Conservation (phyloP, 2,797 vertebrate species). For the Amniataba percoides region DNA sequence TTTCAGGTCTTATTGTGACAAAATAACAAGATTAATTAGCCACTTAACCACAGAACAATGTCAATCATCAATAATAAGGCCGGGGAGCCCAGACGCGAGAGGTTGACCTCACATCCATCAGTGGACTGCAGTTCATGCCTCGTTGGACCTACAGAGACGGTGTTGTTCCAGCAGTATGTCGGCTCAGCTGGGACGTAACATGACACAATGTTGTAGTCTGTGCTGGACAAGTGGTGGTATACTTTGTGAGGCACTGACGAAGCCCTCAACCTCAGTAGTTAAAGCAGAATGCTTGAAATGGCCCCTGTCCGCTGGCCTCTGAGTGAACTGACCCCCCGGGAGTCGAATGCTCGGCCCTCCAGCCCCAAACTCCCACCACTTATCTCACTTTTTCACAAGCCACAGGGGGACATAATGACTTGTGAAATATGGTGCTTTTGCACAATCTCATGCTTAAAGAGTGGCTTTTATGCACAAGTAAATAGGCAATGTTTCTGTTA, state of each 20-base stretch:
- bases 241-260: constrained; percentile 42
- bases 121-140: constrained; percentile 46
- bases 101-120: constrained; percentile 56
- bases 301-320: constrained; percentile 76
- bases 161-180: constrained; percentile 67
- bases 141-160: constrained; percentile 58
- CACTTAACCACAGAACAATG: constrained; percentile 1
- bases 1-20: not conserved
- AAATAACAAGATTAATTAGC: constrained; percentile 5
- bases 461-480: constrained; percentile 36
- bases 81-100: constrained; percentile 31
- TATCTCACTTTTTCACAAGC: constrained; percentile 76
- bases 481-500: constrained; percentile 41
- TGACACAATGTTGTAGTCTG: constrained; percentile 65
- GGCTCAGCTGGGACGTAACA: constrained; percentile 63
- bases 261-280: constrained; percentile 56
- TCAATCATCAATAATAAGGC: constrained; percentile 43
- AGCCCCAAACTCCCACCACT: constrained; percentile 60
- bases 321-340: constrained; percentile 79
- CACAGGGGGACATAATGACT: constrained; percentile 59
- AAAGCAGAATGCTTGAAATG: constrained; percentile 73
- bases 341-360: constrained; percentile 53
- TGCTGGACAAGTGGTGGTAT: constrained; percentile 30
- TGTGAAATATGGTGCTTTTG: constrained; percentile 43
- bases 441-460: constrained; percentile 40